Conservation (phyloP, 2,113 vertebrate species). For the Megaceryle torquata region DNA sequence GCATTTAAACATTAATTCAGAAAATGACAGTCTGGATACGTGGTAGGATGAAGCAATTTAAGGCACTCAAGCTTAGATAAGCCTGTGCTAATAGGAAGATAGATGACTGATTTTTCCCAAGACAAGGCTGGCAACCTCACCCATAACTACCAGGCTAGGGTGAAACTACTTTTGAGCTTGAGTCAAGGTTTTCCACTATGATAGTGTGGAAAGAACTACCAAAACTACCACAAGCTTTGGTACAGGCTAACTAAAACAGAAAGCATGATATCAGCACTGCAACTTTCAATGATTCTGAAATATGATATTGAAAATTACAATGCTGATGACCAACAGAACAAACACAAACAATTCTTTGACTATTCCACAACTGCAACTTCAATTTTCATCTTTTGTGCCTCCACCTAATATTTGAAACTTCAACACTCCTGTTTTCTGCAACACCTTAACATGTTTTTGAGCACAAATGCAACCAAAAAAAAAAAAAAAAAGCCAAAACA, state of each 20-base stretch:
- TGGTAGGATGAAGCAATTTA: not conserved
- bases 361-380: not conserved
- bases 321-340: not conserved
- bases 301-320: not conserved
- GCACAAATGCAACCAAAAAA: not conserved
- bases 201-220: not conserved
- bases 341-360: not conserved
- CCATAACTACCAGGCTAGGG: not conserved
- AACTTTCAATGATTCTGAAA: not conserved
- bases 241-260: not conserved
- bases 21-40: not conserved
- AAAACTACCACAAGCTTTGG: not conserved
- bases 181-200: not conserved
- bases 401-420: not conserved
- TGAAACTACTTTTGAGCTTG: not conserved
- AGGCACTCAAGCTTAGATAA: not conserved
- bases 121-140: not conserved
- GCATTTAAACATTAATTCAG: not conserved
- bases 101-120: not conserved
- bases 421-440: not conserved
- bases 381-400: not conserved
- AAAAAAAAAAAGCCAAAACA: not conserved
- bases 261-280: not conserved
- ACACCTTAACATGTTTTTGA: not conserved
- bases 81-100: not conserved